phyloP scores from a whole-genome alignment of 2,888 invertebrate species.

The Ectemnius cavifrons region DNA sequence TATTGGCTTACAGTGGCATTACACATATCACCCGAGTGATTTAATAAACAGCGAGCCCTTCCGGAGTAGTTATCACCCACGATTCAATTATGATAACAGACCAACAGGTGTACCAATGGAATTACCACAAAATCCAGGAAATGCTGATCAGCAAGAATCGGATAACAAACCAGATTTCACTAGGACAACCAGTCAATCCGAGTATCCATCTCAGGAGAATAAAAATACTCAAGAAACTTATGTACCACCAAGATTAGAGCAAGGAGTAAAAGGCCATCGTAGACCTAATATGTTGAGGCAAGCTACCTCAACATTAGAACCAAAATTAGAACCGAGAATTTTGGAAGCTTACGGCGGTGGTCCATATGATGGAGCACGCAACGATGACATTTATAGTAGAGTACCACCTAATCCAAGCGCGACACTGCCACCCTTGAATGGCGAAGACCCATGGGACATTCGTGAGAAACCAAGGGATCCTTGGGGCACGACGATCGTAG shows the following conservation, averaged over 20 bases:
- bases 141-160: neutral
- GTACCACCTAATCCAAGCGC: slow-evolving; percentile 65
- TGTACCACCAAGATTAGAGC: slow-evolving; percentile 7
- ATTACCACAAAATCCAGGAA: slow-evolving; percentile 18
- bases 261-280: slow-evolving; percentile 3
- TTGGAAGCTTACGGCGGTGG: slow-evolving; percentile 70
- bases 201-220: slow-evolving; percentile 11
- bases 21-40: slow-evolving; percentile 60
- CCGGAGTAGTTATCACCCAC: slow-evolving; percentile 17
- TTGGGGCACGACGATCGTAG: slow-evolving; percentile 42
- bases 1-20: slow-evolving; percentile 60
- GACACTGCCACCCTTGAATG: slow-evolving; percentile 58
- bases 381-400: slow-evolving; percentile 57
- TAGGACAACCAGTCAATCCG: slow-evolving; percentile 1
- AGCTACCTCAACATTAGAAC: slow-evolving; percentile 13
- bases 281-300: slow-evolving; percentile 10
- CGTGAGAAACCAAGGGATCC: slow-evolving; percentile 53
- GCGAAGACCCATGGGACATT: slow-evolving; percentile 66
- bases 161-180: too few relatives aligned
- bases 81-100: slow-evolving; percentile 15
- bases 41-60: slow-evolving; percentile 52
- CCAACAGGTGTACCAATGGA: slow-evolving; percentile 5
- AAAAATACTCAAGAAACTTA: neutral
- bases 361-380: slow-evolving; percentile 59
- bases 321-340: slow-evolving; percentile 59